A percentile compares a stretch with the other conserved stretches of the same genome.
Conservation (phyloP, 2,113 vertebrate species). For the Limanda limanda region DNA sequence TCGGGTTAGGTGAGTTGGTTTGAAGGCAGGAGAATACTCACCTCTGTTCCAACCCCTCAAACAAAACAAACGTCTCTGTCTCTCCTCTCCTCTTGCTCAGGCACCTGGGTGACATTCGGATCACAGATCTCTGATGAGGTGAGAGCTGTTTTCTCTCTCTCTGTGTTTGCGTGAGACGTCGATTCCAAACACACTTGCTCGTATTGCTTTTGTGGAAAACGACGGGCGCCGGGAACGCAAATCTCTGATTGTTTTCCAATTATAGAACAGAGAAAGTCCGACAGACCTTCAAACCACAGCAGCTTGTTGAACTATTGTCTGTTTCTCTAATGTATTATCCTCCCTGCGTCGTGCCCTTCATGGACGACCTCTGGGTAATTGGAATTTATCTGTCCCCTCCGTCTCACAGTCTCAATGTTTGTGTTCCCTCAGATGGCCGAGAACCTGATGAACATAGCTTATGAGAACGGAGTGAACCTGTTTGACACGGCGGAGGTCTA, state of each 20-base stretch:
- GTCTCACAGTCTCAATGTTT: slow-evolving; percentile 53
- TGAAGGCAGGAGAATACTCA: slow-evolving; percentile 6
- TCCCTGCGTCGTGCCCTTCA: slow-evolving; percentile 28
- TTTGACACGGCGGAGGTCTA: slow-evolving; percentile 98
- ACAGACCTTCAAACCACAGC: slow-evolving; percentile 15
- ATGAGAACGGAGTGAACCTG: slow-evolving; percentile 96
- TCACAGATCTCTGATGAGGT: slow-evolving; percentile 95
- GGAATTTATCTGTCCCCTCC: slow-evolving; percentile 19
- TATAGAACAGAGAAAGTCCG: slow-evolving; percentile 14
- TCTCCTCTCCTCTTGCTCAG: slow-evolving; percentile 70
- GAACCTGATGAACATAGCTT: slow-evolving; percentile 96
- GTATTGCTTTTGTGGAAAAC: slow-evolving; percentile 16
- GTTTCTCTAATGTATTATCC: slow-evolving; percentile 18
- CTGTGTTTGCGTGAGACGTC: neutral
- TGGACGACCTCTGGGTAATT: slow-evolving; percentile 38
- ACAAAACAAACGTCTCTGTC: slow-evolving; percentile 25
- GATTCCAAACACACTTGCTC: neutral
- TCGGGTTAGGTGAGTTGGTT: slow-evolving; percentile 80
- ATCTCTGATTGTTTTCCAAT: slow-evolving; percentile 24
- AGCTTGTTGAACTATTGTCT: neutral
- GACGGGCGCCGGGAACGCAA: neutral
- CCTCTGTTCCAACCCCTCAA: slow-evolving; percentile 16
- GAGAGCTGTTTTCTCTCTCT: slow-evolving; percentile 53
- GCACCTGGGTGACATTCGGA: slow-evolving; percentile 94
- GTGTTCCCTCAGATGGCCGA: slow-evolving; percentile 89